Evolutionary conservation across 92 coral and sea anemone species (phyloP).

Genomic region (Zoanthus sociatus): DNA sequence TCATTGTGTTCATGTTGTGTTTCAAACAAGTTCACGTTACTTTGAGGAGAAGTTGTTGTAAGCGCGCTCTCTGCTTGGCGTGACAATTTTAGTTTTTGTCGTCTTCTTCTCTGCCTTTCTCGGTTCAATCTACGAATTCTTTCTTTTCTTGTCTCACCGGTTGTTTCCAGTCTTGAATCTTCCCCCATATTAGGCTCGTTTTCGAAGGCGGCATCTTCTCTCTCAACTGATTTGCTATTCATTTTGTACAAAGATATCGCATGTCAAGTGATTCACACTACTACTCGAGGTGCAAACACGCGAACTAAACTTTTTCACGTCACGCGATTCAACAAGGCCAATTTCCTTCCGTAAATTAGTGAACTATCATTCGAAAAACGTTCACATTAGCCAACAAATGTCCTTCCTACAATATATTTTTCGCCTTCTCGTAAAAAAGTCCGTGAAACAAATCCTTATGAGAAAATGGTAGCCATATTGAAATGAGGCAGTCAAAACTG

Average conservation of each 20-base stretch:
- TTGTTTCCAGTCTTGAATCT: slow-evolving; percentile 75
- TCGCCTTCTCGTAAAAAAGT: slow-evolving; percentile 67
- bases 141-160: slow-evolving; percentile 80
- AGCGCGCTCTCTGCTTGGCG: slow-evolving; percentile 90
- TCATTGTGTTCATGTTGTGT: slow-evolving; percentile 60
- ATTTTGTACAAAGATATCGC: slow-evolving; percentile 94
- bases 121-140: slow-evolving; percentile 92
- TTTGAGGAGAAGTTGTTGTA: slow-evolving; percentile 78
- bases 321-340: slow-evolving; percentile 84
- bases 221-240: slow-evolving; percentile 90
- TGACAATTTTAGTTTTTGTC: slow-evolving; percentile 96
- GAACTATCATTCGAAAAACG: slow-evolving; percentile 28
- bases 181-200: slow-evolving; percentile 62
- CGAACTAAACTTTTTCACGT: slow-evolving; percentile 84
- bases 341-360: slow-evolving; percentile 43
- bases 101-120: slow-evolving; percentile 98
- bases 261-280: slow-evolving; percentile 81
- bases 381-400: slow-evolving; percentile 14
- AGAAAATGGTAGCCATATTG: slow-evolving; percentile 90
- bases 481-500: slow-evolving; percentile 87
- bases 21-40: slow-evolving; percentile 73
- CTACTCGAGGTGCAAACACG: slow-evolving; percentile 84
- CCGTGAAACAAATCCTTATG: slow-evolving; percentile 71
- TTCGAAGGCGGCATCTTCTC: slow-evolving; percentile 75
- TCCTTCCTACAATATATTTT: slow-evolving; percentile 14